Percentiles rank a stretch among this genome's conserved stretches.
phyloP scores from a whole-genome alignment of 2,113 vertebrate species.

The Silurus asotus region DNA sequence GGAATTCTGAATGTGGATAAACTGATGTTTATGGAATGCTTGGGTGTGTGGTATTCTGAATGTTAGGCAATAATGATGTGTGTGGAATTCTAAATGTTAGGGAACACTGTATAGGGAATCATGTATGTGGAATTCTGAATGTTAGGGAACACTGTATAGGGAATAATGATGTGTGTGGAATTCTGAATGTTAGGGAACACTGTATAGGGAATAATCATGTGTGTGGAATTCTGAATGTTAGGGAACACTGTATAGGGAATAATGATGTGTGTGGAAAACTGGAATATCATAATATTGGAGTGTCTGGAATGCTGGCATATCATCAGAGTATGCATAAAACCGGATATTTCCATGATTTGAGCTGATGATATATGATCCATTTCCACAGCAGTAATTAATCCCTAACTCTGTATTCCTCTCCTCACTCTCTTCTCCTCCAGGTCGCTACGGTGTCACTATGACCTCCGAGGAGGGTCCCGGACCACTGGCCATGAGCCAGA shows the following conservation, averaged over 20 bases:
- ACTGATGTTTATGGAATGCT: no score
- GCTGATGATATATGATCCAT: not conserved
- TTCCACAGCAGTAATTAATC: not conserved
- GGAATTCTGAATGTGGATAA: no score
- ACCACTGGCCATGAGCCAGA: slow-evolving; percentile 68
- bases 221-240: no score
- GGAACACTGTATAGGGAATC: no score
- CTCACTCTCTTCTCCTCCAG: slow-evolving; percentile 60
- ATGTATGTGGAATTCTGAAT: not conserved
- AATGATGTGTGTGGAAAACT: no score
- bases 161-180: not conserved
- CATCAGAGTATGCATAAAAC: no score
- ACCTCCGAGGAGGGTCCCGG: slow-evolving; percentile 84
- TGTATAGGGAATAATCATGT: not conserved
- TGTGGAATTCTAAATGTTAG: not conserved
- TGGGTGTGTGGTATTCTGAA: no score
- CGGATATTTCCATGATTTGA: no score
- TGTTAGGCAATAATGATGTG: not conserved
- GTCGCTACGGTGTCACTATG: slow-evolving; percentile 68
- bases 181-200: not conserved
- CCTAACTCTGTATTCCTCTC: not conserved
- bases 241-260: no score
- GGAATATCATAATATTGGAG: no score
- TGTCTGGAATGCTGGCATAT: no score
- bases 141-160: not conserved